Conservation (phyloP, 2,797 vertebrate species). For the Chelmon rostratus region DNA sequence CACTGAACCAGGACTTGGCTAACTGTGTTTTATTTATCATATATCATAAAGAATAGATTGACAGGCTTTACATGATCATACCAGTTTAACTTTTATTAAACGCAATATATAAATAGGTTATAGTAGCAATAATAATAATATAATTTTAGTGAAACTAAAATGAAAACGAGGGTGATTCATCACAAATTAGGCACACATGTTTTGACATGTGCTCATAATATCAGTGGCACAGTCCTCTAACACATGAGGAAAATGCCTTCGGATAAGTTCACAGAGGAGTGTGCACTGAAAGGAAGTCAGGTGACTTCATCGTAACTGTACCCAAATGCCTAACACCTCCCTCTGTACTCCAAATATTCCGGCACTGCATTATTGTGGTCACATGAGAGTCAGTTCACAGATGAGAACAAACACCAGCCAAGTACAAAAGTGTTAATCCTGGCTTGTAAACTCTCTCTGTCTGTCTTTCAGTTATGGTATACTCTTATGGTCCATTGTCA, state of each 20-base stretch:
- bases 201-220: background rate
- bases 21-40: background rate
- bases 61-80: background rate
- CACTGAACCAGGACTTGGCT: background rate
- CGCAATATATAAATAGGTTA: background rate
- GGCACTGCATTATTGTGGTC: background rate
- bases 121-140: background rate
- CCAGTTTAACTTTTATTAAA: background rate
- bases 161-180: too few species aligned
- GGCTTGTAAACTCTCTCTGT: conserved; percentile 1
- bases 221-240: background rate
- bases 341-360: background rate
- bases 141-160: background rate
- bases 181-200: too few species aligned
- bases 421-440: background rate
- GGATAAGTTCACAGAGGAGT: background rate
- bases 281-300: background rate
- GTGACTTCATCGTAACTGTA: conserved; percentile 18
- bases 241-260: background rate
- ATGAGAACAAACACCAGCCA: background rate
- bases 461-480: conserved; percentile 78
- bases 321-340: background rate
- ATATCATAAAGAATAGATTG: too few species aligned
- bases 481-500: conserved; percentile 84
- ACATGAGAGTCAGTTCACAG: background rate